These are phyloP conservation scores for Sarotherodon lohbergeri DNA, from an alignment of 2,113 vertebrate genomes.

Conservation along the genomic window DNA sequence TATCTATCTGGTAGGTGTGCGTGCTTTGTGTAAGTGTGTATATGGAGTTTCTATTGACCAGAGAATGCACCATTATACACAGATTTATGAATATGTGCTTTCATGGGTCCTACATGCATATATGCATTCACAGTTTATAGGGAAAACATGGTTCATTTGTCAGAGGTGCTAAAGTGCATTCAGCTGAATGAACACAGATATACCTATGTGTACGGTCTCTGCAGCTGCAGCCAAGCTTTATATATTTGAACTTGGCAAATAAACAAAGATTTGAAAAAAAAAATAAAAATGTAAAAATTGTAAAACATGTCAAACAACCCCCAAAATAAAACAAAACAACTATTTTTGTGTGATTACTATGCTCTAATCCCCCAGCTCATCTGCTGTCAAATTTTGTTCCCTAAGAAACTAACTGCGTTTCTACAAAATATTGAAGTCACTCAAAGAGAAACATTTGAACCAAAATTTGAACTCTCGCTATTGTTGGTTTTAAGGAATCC, in stretches of 20 bases:
- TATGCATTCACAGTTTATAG: conserved; percentile 22
- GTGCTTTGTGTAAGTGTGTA: conserved; percentile 16
- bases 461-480: not conserved
- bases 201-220: not conserved
- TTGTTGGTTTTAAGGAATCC: not conserved
- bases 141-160: conserved; percentile 34
- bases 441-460: not conserved
- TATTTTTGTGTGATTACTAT: not conserved
- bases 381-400: not conserved
- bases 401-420: not conserved
- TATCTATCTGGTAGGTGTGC: conserved; percentile 26
- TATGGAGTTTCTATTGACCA: conserved; percentile 40
- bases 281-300: not conserved
- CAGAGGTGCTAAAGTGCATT: not conserved
- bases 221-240: not conserved
- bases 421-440: not conserved
- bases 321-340: not conserved
- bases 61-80: conserved; percentile 16
- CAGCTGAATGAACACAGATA: conserved; percentile 9
- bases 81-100: conserved; percentile 47
- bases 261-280: not conserved
- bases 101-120: conserved; percentile 4
- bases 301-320: not conserved
- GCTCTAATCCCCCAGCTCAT: not conserved
- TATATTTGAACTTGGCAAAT: not conserved